Conservation (phyloP, 2,888 invertebrate genomes). For the Meteorus cinctellus region DNA sequence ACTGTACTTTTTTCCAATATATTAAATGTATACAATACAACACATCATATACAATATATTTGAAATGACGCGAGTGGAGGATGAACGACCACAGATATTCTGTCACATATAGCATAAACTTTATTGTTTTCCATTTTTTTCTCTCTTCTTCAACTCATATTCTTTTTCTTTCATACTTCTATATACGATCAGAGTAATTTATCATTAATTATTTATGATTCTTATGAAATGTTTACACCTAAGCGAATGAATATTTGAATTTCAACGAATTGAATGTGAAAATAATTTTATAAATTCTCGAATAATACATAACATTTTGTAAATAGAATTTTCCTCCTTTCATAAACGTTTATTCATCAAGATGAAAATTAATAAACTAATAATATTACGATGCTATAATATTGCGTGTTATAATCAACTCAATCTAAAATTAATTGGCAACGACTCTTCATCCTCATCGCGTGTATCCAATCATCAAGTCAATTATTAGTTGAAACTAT, state of each 20-base stretch:
- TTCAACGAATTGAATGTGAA: not conserved
- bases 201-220: slow-evolving; percentile 9
- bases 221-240: slow-evolving; percentile 13
- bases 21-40: not conserved
- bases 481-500: slow-evolving; percentile 19
- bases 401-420: slow-evolving; percentile 5
- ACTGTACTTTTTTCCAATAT: not conserved
- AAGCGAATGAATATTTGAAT: not conserved
- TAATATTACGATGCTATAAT: not conserved
- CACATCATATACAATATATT: not conserved
- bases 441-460: not conserved
- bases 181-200: not conserved
- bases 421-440: slow-evolving; percentile 21
- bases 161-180: not conserved
- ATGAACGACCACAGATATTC: slow-evolving; percentile 17
- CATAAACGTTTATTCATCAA: not conserved
- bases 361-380: not conserved
- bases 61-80: not conserved
- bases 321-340: not conserved
- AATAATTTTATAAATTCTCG: too few species aligned
- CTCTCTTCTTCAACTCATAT: not conserved
- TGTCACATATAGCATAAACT: not conserved
- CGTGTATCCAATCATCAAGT: slow-evolving; percentile 10
- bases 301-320: not conserved
- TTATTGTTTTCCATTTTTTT: not conserved